Conservation (phyloP, 1,140 invertebrate species). For the Scaptomyza graminum region DNA sequence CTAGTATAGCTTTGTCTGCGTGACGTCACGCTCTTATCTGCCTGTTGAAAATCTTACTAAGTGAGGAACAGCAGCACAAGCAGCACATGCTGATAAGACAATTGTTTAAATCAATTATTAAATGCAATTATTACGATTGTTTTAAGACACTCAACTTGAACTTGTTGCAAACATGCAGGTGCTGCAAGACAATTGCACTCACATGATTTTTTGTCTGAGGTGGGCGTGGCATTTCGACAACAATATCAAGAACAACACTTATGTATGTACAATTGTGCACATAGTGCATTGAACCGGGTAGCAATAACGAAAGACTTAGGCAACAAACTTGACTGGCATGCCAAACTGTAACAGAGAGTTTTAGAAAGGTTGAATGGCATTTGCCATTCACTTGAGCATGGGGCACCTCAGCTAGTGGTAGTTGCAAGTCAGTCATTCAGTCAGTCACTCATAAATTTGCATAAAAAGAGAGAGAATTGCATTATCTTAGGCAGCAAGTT, state of each 20-base stretch:
- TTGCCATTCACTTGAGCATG: conserved; percentile 60
- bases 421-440: conserved; percentile 61
- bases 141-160: background rate
- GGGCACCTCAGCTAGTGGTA: conserved; percentile 48
- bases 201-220: conserved; percentile 5
- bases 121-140: conserved; percentile 29
- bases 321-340: conserved; percentile 40
- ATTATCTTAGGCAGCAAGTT: conserved; percentile 71
- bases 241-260: conserved; percentile 11
- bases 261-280: background rate
- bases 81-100: conserved; percentile 25
- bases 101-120: conserved; percentile 48
- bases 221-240: conserved; percentile 61
- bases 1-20: background rate
- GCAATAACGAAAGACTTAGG: conserved; percentile 48
- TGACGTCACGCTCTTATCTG: conserved; percentile 3
- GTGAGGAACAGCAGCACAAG: background rate
- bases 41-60: background rate
- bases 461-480: conserved; percentile 63
- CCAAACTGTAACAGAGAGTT: conserved; percentile 69
- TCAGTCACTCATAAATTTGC: conserved; percentile 81
- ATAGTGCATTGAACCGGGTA: conserved; percentile 61
- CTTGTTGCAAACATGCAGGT: conserved; percentile 2
- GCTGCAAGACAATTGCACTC: conserved; percentile 19
- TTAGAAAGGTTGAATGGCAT: conserved; percentile 76